phyloP scores from a whole-genome alignment of 2,888 invertebrate species.

The Tanypteryx hageni region DNA sequence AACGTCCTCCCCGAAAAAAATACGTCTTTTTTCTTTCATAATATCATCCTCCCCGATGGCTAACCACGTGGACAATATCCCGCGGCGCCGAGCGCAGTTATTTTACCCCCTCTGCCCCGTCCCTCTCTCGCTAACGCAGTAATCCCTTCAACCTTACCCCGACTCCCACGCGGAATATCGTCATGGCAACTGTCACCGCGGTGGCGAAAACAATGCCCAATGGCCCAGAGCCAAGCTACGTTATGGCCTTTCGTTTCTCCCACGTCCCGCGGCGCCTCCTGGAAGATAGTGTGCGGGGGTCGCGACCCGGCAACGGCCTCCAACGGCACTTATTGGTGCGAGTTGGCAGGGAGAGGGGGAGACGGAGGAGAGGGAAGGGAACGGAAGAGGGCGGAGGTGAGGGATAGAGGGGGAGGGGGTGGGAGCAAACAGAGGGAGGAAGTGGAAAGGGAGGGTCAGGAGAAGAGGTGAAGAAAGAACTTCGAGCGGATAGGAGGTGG shows the following conservation, averaged over 20 bases:
- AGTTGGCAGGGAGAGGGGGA: background rate
- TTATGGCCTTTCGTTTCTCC: background rate
- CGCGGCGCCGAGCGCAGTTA: background rate
- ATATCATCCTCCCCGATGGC: background rate
- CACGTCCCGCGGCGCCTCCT: slow-evolving; percentile 13
- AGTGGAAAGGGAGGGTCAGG: background rate
- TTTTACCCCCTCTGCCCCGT: background rate
- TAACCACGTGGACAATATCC: too few relatives aligned
- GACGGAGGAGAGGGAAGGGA: background rate
- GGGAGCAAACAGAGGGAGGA: background rate
- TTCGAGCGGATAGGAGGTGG: background rate
- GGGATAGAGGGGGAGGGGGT: background rate
- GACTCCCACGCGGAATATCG: background rate
- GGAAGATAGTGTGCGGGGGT: slow-evolving; percentile 40
- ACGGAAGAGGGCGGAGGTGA: background rate
- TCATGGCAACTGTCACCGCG: background rate
- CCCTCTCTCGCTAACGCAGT: background rate
- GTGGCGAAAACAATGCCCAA: background rate
- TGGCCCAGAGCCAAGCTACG: slow-evolving; percentile 42
- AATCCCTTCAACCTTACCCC: background rate
- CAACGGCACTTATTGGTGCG: slow-evolving; percentile 53
- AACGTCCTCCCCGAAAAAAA: background rate
- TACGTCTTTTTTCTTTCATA: too few relatives aligned
- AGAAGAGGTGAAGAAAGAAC: background rate
- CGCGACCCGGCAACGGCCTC: slow-evolving; percentile 13